phyloP scores from a whole-genome alignment of 2,113 vertebrate species.

The Corydoras sp. region DNA sequence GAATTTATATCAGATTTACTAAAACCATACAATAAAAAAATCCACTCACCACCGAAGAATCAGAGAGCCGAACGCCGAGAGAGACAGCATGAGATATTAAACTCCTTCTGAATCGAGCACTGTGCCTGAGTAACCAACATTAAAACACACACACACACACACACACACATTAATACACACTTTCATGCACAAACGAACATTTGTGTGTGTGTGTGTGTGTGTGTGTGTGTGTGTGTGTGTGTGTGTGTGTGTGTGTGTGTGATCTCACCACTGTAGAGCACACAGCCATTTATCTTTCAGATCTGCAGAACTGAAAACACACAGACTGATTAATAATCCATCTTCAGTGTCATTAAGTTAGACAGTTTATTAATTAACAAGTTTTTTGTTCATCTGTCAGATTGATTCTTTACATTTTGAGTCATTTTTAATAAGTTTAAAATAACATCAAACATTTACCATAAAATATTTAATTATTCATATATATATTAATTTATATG shows the following conservation, averaged over 20 bases:
- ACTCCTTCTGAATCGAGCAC: slow-evolving; percentile 15
- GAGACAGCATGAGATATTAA: slow-evolving; percentile 14
- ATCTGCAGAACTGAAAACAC: slow-evolving; percentile 58
- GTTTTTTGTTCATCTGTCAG: no score
- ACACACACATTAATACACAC: background rate
- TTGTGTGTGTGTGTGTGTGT: no score
- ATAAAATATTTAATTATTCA: no score
- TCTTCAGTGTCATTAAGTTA: background rate
- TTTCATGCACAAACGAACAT: slow-evolving; percentile 1
- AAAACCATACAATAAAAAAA: no score
- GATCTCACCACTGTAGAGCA: slow-evolving; percentile 62
- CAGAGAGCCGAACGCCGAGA: slow-evolving; percentile 17
- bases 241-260: background rate
- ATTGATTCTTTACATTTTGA: no score
- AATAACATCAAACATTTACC: no score
- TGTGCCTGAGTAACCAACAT: slow-evolving; percentile 21
- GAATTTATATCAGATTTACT: no score
- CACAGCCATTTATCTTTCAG: slow-evolving; percentile 67
- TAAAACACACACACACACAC: background rate
- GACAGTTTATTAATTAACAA: no score
- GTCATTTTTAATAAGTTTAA: no score
- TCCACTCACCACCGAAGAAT: slow-evolving; percentile 2
- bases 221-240: no score
- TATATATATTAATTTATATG: no score
- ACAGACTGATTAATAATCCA: background rate